Conservation (phyloP, 2,888 invertebrate genomes). For the Phasia obesa region DNA sequence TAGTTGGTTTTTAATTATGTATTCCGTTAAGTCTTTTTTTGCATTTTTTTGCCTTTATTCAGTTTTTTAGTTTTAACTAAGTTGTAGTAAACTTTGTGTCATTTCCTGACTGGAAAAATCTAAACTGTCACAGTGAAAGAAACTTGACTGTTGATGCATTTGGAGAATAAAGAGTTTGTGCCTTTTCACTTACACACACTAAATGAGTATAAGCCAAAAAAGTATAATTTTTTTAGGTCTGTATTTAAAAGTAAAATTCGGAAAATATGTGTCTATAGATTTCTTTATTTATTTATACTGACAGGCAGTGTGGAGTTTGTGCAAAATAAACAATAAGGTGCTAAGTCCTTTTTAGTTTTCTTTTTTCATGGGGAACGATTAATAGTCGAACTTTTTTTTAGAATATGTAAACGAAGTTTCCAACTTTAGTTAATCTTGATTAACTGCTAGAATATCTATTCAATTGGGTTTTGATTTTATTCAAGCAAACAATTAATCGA, state of each 20-base stretch:
- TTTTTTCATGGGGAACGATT: no score
- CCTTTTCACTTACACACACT: not conserved
- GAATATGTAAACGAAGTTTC: no score
- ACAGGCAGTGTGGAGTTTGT: not conserved
- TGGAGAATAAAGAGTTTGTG: not conserved
- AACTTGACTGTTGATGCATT: not conserved
- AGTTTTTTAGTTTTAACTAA: slow-evolving; percentile 2
- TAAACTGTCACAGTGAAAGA: not conserved
- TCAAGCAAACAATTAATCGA: no score
- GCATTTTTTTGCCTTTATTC: not conserved
- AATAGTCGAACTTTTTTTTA: no score
- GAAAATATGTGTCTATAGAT: not conserved
- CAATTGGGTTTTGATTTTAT: no score
- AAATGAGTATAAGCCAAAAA: not conserved
- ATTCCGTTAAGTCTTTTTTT: slow-evolving; percentile 5
- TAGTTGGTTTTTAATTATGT: slow-evolving; percentile 31
- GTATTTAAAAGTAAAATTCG: no score
- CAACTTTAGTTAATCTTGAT: no score
- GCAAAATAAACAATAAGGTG: slow-evolving; percentile 17
- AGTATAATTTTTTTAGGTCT: slow-evolving; percentile 41
- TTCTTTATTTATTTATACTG: no score
- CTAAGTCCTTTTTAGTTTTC: no score
- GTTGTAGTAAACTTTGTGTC: slow-evolving; percentile 7
- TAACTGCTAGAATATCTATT: no score
- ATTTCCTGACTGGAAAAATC: slow-evolving; percentile 9